Conservation (phyloP, 2,888 invertebrate genomes). For the Rosalia funebris region DNA sequence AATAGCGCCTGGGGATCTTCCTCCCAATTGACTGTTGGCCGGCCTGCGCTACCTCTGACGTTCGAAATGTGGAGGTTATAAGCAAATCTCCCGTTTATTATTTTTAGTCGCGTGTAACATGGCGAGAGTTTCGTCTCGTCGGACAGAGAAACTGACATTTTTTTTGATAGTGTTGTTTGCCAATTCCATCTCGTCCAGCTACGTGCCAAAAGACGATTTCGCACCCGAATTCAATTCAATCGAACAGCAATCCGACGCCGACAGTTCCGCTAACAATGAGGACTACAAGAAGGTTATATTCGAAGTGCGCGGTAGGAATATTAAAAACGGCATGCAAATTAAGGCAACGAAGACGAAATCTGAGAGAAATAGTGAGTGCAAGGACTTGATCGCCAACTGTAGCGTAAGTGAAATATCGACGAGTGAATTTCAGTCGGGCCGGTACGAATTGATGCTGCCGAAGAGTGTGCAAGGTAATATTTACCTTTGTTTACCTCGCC, state of each 20-base stretch:
- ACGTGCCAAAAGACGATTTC: constrained; percentile 35
- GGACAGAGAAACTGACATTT: constrained; percentile 47
- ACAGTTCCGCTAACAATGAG: constrained; percentile 44
- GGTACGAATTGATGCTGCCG: constrained; percentile 55
- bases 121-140: constrained; percentile 59
- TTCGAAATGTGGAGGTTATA: constrained; percentile 23
- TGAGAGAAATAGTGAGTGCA: constrained; percentile 52
- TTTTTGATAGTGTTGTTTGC: constrained; percentile 43
- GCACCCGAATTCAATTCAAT: constrained; percentile 50
- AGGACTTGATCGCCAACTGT: constrained; percentile 50
- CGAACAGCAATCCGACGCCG: constrained; percentile 36
- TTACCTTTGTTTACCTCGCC: constrained; percentile 59
- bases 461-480: constrained; percentile 52
- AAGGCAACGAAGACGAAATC: constrained; percentile 53
- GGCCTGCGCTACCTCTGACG: constrained; percentile 4
- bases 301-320: constrained; percentile 58
- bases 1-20: constrained; percentile 4
- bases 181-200: constrained; percentile 27
- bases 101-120: constrained; percentile 58
- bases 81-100: constrained; percentile 33
- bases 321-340: constrained; percentile 54
- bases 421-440: constrained; percentile 46
- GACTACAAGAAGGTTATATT: constrained; percentile 55
- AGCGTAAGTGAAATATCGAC: constrained; percentile 52
- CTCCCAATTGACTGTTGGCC: background rate